Evolutionary conservation across 2,797 vertebrate species (phyloP), one percentile per base, ranked within the genome.

Genomic region (Neopelma chrysocephalum): DNA sequence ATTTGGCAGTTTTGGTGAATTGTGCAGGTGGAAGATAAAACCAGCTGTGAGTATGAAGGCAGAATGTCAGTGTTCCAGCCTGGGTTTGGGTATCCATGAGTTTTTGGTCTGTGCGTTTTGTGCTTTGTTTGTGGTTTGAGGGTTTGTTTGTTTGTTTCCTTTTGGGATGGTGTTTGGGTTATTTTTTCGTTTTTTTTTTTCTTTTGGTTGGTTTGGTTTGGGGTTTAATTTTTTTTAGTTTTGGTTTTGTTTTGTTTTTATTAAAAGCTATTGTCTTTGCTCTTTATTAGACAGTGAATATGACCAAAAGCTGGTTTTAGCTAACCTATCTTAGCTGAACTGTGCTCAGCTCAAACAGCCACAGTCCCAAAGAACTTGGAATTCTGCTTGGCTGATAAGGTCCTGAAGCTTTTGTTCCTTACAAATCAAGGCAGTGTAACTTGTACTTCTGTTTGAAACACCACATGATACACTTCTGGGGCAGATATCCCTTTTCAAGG

Each of bases 111-210:
- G 7, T 36, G 9, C 36, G 32, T 48, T 48, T 48, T 54, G 34
- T 76, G 29, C 8, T 51, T 51, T 21, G 45, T 2, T 3, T 18
- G 57, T 60, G 58, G 34, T 60, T 27, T 45, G 38, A 29, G 38
- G 29, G 29, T 3, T 20, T 16, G 9, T 21, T 26, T 72, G 60
- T 42, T 65, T 43, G 42, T 70, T 48, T 47, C 36, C 5, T 27
- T 87, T 32, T 25, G 8, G 7, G 3, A 13, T 45, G 6, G 7
- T 20, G 6, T 23, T 29, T 65, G 15, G 15, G 15, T 29, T 51
- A 14, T 19, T 76, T 76, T 53, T 6, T 0, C 0, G 11, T 8
- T 3, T 25, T 12, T 14, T 21, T 20, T 27, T 27, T 47, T n/a
- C 17, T 10, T 29, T 5, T 34, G 10, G 12, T 26, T 36, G 51